Base-by-base conservation (phyloP, 92 coral and sea anemone species). In the Paragorgia papillata region DNA sequence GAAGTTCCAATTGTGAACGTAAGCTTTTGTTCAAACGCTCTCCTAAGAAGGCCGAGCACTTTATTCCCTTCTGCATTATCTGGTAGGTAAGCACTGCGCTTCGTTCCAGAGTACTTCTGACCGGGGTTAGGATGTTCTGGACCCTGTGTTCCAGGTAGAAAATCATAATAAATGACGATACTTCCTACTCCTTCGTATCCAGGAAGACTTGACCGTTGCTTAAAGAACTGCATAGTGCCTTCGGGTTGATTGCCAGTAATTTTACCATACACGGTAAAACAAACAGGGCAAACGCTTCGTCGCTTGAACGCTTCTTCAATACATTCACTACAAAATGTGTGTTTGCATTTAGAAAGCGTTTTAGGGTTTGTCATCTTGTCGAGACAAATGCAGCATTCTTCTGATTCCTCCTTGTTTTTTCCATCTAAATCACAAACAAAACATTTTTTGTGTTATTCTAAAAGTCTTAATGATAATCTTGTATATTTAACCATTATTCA, bases 1-100 rank as follows among this genome's bases (percentile, higher is more conserved):
- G 90, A 86, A 0, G 80, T 86, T 32, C 89, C 89, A 51, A 89
- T 82, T 13, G 95, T 86, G 55, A 89, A 89, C 13, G 76, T 63
- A 9, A 86, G 80, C 4, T 82, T 83, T 33, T 82, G 85, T 32
- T 80, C 83, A 39, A 88, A 88, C 28, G 92, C 88, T 28, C 50
- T 84, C 29, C 34, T 80, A 19, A 88, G 59, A 32, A 88, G 86
- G 54, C 64, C 41, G 34, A 88, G 65, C 22, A 87, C 88, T 28
- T 87, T 79, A 26, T 67, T 79, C 19, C 91, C 88, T 53, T 87
- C 88, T 19, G 75, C 56, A 21, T 75, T 58, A 48, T 88, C 84
- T 27, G 92, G 92, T 21, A 88, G 68, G 60, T 68, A 88, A 0
- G 88, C 92, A 9, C 53, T 64, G n/a, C 84, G 84, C 14, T 56